Evolutionary conservation across 2,797 vertebrate genomes (phyloP).

Genomic region (Alosa sapidissima): DNA sequence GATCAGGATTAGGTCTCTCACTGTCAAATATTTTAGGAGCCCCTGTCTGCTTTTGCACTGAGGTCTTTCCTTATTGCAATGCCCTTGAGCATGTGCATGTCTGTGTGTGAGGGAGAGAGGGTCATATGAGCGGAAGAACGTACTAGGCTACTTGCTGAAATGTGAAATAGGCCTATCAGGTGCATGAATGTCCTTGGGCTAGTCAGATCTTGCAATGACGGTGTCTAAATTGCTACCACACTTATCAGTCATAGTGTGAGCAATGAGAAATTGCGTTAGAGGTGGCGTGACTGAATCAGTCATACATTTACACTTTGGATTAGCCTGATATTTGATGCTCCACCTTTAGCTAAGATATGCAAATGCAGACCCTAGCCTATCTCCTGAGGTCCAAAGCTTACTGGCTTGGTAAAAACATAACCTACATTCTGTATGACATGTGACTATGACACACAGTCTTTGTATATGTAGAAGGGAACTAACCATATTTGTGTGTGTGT

Average conservation of each 20-base stretch:
- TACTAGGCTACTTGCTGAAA: neutral
- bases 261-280: neutral
- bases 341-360: neutral
- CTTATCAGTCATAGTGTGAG: neutral
- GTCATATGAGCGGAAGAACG: neutral
- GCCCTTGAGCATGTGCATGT: neutral
- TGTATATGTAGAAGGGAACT: too few species aligned
- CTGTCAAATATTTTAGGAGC: neutral
- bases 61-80: neutral
- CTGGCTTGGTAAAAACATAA: neutral
- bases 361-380: too few species aligned
- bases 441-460: neutral
- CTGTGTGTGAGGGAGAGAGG: neutral
- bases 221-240: neutral
- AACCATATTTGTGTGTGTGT: too few species aligned
- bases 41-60: neutral
- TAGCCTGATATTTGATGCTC: neutral
- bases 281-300: neutral
- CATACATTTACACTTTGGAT: too few species aligned
- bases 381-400: neutral
- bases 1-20: neutral
- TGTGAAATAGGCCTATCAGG: neutral
- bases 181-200: neutral
- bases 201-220: neutral
- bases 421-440: neutral